phyloP scores from a whole-genome alignment of 2,797 vertebrate species.

The Craterocephalus amniculus region DNA sequence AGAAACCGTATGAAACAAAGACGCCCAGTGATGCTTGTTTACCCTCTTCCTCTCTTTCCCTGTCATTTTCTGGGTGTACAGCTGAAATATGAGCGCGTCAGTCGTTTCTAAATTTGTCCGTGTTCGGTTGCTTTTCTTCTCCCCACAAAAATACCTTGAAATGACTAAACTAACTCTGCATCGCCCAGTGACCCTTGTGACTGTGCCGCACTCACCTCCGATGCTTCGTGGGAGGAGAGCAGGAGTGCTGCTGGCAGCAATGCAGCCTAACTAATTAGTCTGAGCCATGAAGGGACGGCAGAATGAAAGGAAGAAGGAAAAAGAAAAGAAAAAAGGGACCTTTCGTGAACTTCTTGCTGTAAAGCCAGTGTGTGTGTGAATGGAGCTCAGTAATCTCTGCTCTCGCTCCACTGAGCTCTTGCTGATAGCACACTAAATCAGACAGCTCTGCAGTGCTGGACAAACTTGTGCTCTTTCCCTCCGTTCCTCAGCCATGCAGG shows the following conservation, averaged over 20 bases:
- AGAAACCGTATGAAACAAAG: conserved; percentile 65
- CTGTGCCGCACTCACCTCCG: conserved; percentile 22
- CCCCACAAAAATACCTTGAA: conserved; percentile 46
- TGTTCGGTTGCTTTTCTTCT: conserved; percentile 38
- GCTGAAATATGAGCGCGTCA: conserved; percentile 48
- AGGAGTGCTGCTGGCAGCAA: conserved; percentile 18
- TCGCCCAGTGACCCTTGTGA: conserved; percentile 28
- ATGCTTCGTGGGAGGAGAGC: conserved; percentile 29
- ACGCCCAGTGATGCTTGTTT: conserved; percentile 63
- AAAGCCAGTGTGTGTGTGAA: conserved; percentile 40
- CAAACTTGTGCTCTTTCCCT: conserved; percentile 43
- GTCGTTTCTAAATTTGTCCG: conserved; percentile 62
- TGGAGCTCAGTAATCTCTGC: conserved; percentile 57
- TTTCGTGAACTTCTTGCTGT: conserved; percentile 21
- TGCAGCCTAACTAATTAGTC: conserved; percentile 35
- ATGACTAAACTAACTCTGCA: conserved; percentile 45
- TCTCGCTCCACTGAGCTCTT: conserved; percentile 68
- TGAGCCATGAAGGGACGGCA: conserved; percentile 21
- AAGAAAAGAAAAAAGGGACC: conserved; percentile 9
- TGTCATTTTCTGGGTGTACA: conserved; percentile 76
- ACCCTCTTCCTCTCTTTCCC: conserved; percentile 63
- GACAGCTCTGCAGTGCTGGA: conserved; percentile 71
- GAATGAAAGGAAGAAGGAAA: conserved; percentile 2
- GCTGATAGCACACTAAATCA: conserved; percentile 76
- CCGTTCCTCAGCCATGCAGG: conserved; percentile 11